Evolutionary conservation across 2,888 invertebrate genomes (phyloP), one percentile per base, ranked within the genome.

Genomic region (Habroteleia sp.): DNA sequence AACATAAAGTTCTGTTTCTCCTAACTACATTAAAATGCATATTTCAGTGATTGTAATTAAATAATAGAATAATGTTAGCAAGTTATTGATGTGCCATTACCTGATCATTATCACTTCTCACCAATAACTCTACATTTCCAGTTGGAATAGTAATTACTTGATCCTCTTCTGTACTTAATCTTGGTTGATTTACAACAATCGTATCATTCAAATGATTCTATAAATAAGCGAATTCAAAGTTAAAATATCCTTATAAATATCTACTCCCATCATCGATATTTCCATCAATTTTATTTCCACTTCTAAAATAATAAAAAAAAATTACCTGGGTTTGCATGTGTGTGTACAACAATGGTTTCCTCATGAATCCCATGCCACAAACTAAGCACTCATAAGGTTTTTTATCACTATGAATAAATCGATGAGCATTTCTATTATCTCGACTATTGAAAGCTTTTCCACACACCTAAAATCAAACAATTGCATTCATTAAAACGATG

Each of bases 341-440:
- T 31, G 93, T 91, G 83, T 94, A 93, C 0, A 96, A 90, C 62
- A 93, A 89, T 1, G 95, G 94, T 82, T 95, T 95, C 5, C 96
- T 90, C 95, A 96, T 96, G 83, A 94, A 96, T 0, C 95, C 95
- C 79, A 93, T 92, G 1, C 94, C 94, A 84, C 96, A 96, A 3
- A 93, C 92, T 71, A 93, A 89, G 83, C 96, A 96, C 87, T 95
- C 95, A 88, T 95, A 96, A 0, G 95, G 96, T 81, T 96, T 96
- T 85, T 95, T 94, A 85, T 95, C 94, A 82, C 94, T 94, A 89
- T 96, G 96, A 41, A 95, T 93, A 88, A 95, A 96, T 20, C 95
- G 91, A 86, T 96, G 96, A 5, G 94, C 94, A 89, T 96, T 95
- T 66, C 95, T 91, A 84, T 96, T 96, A 89, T 96, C 96, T 66